Base-by-base conservation (phyloP, 1,140 invertebrate genomes). In the Anthonomus grandis region DNA sequence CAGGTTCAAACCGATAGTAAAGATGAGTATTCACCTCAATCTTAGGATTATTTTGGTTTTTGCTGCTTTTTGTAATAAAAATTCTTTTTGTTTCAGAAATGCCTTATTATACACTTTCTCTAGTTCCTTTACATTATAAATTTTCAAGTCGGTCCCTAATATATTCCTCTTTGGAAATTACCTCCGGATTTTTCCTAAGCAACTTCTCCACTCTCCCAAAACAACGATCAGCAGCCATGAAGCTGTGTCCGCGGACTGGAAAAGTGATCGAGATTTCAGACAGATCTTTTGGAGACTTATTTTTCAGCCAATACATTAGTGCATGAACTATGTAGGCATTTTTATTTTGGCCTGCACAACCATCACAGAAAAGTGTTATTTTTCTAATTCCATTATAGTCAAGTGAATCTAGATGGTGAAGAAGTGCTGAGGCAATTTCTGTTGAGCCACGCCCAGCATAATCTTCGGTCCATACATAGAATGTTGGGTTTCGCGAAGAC, bases 161-260 rank as follows among this genome's bases (percentile, higher is more conserved):
- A 21, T 60, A 31, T 56, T 41, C 55, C 63, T 68, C 27, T 48
- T 34, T 47, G 31, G 41, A 38, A 38, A 24, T 55, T 48, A 70
- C 64, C 4, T 44, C 24, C 25, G 62, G 46, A 31, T 52, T 41
- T 57, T 64, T 68, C 17, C 31, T 13, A 4, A 47, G 25, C 4
- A 4, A 22, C 22, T 59, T 67, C 60, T 58, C 67, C 67, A 37
- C 57, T 48, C 64, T 47, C 13, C 67, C 70, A 59, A 72, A 68
- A 13, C 62, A 49, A 39, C 63, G 23, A 44, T 71, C 67, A 13
- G 67, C 64, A 13, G 66, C 64, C 27, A 73, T 24, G 47, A 63
- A 70, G 23, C 56, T 61, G 48, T 70, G 67, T 18, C 68, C 70
- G 41, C 69, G 23, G 10, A 69, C 64, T 31, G 67, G 69, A 57